Percentiles rank a stretch among this genome's conserved stretches.
Conservation (phyloP, 2,888 invertebrate genomes). For the Drosophila picticornis region DNA sequence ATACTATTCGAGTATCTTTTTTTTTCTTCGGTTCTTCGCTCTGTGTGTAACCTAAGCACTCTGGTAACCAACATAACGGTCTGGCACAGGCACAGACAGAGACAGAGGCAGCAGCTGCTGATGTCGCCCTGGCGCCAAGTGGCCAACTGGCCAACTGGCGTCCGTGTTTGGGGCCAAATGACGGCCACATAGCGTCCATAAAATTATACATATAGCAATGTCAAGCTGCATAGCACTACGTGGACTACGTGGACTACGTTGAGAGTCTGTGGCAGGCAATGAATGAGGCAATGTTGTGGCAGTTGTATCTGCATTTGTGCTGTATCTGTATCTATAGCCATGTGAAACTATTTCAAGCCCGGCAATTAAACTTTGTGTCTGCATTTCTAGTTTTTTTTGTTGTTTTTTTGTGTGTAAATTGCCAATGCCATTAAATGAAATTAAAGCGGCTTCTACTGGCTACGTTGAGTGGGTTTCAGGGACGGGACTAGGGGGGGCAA, state of each 20-base stretch:
- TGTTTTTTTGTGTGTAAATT: slow-evolving; percentile 48
- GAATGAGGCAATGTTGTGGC: slow-evolving; percentile 46
- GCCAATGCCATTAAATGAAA: slow-evolving; percentile 70
- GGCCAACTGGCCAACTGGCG: slow-evolving; percentile 25
- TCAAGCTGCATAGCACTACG: slow-evolving; percentile 49
- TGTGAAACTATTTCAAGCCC: slow-evolving; percentile 68
- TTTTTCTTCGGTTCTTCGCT: neutral
- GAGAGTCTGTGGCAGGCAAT: slow-evolving; percentile 10
- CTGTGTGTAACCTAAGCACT: slow-evolving; percentile 49
- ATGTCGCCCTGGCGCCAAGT: slow-evolving; percentile 47
- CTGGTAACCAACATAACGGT: slow-evolving; percentile 48
- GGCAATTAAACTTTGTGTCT: slow-evolving; percentile 77
- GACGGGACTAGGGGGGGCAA: neutral
- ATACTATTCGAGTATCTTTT: slow-evolving; percentile 31
- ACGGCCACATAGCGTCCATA: slow-evolving; percentile 73
- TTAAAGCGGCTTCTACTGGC: slow-evolving; percentile 57
- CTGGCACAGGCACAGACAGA: neutral
- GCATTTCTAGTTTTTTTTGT: slow-evolving; percentile 30
- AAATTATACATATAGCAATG: slow-evolving; percentile 69
- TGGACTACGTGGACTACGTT: slow-evolving; percentile 6
- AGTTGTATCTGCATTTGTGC: slow-evolving; percentile 47
- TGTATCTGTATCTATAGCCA: slow-evolving; percentile 28
- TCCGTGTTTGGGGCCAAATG: slow-evolving; percentile 52
- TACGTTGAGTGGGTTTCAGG: neutral
- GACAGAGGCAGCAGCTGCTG: slow-evolving; percentile 16